Evolutionary conservation across 2,113 vertebrate species (phyloP), one percentile per base, ranked within the genome.

Genomic region (Chionomys nivalis): DNA sequence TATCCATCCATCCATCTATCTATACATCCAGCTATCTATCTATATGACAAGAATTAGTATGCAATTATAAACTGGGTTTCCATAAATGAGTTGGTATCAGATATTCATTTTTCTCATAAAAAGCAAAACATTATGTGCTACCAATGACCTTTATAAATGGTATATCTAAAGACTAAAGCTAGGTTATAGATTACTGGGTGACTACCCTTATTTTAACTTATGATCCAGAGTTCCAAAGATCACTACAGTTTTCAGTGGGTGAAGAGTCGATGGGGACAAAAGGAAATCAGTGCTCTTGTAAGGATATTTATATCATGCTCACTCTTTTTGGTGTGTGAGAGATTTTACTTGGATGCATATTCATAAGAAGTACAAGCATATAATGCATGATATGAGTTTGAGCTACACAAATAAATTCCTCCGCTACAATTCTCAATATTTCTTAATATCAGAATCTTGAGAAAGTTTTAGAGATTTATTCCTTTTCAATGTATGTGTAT

Each of bases 391-490:
- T 39, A 7, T 42, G 68, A 91, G 4, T 52, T 66, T n/a, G 55
- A 66, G 61, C 33, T 26, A 72, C 33, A 14, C 24, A 14, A 47
- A 10, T 36, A 73, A 89, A 65, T 86, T 63, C 92, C 87, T 75
- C 9, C 9, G 70, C 39, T 93, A 33, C 17, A 73, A 28, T 73
- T 93, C 52, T 95, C n/a, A 89, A 52, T 72, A 82, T 96, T 96
- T 79, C 36, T 82, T 58, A 82, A 39, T 12, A 61, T 61, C 11
- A 82, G 12, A 44, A 65, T 44, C 13, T 21, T 36, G 9, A 63
- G 16, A 65, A 31, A 65, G 26, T 19, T 63, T 65, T 61, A 61
- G 12, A 82, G 21, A 82, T 61, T 82, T 39, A 26, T 82, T 61
- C 31, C 47, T 55, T 61, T 82, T 61, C 2, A 61, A 61, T 39